Evolutionary conservation across 1,140 invertebrate genomes (phyloP).

Genomic region (Neodiprion fabricii): DNA sequence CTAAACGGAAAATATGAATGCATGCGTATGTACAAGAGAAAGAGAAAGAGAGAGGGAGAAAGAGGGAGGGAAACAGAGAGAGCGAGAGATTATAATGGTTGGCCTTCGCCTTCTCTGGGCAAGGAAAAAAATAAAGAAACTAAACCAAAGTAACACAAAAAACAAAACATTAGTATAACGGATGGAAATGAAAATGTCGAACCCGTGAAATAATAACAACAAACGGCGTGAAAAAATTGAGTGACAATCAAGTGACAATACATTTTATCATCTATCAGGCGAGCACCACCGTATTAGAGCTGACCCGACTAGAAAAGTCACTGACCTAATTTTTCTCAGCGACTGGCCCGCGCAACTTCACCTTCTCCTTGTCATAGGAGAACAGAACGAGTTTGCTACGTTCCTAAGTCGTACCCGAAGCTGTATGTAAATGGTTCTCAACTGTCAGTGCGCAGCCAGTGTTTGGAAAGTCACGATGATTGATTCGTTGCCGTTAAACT

Average conservation of each 20-base stretch:
- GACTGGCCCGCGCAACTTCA: conserved; percentile 46
- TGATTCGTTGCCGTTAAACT: no score
- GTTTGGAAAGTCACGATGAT: conserved; percentile 6
- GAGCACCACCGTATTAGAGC: conserved; percentile 36
- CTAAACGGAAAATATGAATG: no score
- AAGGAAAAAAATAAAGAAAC: conserved; percentile 1
- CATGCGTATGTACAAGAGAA: no score
- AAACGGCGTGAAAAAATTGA: conserved; percentile 48
- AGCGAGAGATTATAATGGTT: background rate
- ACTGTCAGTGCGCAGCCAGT: conserved; percentile 17
- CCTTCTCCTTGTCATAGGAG: conserved; percentile 37
- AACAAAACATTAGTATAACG: conserved; percentile 3
- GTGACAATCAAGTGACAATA: conserved; percentile 59
- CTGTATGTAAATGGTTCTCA: background rate
- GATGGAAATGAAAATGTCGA: background rate
- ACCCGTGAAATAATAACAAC: conserved; percentile 13
- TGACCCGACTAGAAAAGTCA: conserved; percentile 18
- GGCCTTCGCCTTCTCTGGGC: background rate
- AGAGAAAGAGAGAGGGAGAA: no score
- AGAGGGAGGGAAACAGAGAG: background rate
- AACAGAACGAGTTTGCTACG: conserved; percentile 21
- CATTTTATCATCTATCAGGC: conserved; percentile 53
- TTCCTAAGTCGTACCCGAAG: background rate
- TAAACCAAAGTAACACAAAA: background rate
- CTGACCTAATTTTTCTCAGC: conserved; percentile 25